A percentile compares a stretch with the other conserved stretches of the same genome.
Conservation (phyloP, 1,140 invertebrate species). For the Drosophila tsacasi region DNA sequence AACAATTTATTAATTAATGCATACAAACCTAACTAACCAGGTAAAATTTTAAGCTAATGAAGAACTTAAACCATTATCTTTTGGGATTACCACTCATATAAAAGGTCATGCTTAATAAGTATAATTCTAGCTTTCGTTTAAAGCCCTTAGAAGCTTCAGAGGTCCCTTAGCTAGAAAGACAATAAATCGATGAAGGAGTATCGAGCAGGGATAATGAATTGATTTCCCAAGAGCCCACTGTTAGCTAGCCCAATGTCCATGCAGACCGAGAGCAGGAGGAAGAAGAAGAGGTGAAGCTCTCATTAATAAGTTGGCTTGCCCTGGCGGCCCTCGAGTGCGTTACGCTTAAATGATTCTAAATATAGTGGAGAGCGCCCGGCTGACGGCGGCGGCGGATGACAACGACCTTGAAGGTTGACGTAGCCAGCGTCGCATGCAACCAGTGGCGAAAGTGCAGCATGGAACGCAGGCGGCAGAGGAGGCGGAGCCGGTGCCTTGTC, state of each 20-base stretch:
- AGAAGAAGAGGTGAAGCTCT: neutral
- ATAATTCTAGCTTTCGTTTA: neutral
- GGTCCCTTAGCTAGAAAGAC: neutral
- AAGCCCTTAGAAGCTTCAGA: neutral
- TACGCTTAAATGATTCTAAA: slow-evolving; percentile 76
- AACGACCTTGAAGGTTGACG: slow-evolving; percentile 61
- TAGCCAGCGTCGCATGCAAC: slow-evolving; percentile 56
- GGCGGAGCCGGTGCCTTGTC: slow-evolving; percentile 5
- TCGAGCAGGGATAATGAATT: slow-evolving; percentile 5
- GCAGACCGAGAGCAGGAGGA: neutral
- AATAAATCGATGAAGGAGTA: slow-evolving; percentile 9
- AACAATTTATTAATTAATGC: neutral
- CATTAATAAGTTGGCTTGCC: slow-evolving; percentile 41
- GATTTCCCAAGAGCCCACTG: slow-evolving; percentile 13
- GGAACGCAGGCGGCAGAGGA: slow-evolving; percentile 1
- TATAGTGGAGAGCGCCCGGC: slow-evolving; percentile 57
- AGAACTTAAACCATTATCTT: no score
- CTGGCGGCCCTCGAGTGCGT: slow-evolving; percentile 47
- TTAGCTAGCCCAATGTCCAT: neutral
- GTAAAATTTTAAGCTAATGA: neutral
- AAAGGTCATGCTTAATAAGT: neutral
- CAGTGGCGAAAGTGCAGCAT: slow-evolving; percentile 72
- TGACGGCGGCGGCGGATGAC: slow-evolving; percentile 14
- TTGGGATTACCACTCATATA: no score
- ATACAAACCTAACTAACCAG: neutral